phyloP scores from a whole-genome alignment of 2,113 vertebrate genomes.

The Helogale parvula region DNA sequence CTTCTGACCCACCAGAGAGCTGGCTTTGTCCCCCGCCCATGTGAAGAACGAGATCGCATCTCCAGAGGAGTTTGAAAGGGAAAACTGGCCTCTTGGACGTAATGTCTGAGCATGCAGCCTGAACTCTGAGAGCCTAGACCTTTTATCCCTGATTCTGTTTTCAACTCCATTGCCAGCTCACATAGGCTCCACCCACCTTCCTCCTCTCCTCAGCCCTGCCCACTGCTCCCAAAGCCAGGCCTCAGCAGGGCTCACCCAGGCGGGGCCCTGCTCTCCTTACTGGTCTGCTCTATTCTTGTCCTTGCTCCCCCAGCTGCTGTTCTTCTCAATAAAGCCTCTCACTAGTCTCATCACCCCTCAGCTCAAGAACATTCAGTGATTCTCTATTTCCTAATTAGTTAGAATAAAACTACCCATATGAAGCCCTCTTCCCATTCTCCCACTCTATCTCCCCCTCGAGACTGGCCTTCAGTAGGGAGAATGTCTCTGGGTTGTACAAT shows the following conservation, averaged over 20 bases:
- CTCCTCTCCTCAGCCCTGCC: background rate
- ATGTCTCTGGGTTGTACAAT: background rate
- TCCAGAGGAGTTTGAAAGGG: background rate
- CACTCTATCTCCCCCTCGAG: background rate
- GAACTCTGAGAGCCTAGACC: background rate
- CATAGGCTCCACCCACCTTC: background rate
- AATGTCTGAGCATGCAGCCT: background rate
- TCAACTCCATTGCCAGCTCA: background rate
- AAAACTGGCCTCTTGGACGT: background rate
- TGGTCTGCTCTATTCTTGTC: background rate
- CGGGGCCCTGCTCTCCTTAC: background rate
- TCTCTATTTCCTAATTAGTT: background rate
- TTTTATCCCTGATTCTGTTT: background rate
- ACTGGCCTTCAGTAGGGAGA: background rate
- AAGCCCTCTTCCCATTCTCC: background rate
- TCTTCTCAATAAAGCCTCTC: background rate
- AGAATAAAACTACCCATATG: background rate
- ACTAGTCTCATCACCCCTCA: background rate
- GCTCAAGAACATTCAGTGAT: slow-evolving; percentile 42
- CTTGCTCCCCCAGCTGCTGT: background rate
- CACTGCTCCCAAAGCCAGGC: background rate
- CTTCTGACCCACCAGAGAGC: background rate
- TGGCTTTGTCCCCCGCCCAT: background rate
- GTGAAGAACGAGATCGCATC: background rate
- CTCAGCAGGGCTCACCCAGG: background rate